These are phyloP conservation scores for Megaceryle alcyon DNA, from an alignment of 2,797 vertebrate genomes.

Conservation along the genomic window DNA sequence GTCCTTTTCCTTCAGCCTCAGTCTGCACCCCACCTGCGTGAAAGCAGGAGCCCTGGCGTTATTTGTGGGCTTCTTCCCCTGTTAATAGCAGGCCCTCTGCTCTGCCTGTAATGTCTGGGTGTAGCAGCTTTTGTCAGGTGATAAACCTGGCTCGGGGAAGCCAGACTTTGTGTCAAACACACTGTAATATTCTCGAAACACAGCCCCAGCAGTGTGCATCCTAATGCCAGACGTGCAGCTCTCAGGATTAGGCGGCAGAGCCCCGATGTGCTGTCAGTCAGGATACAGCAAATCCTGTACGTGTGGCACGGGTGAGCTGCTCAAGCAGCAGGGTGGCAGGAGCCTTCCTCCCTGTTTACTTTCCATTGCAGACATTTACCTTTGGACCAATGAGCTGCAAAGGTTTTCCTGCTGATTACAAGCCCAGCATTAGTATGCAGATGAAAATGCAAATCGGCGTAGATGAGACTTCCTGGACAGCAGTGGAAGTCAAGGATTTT, in stretches of 20 bases:
- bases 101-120: background rate
- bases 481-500: background rate
- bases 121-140: background rate
- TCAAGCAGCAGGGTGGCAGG: background rate
- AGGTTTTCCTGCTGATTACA: conserved; percentile 38
- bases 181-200: background rate
- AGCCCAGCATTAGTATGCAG: conserved; percentile 2
- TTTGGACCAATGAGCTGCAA: conserved; percentile 28
- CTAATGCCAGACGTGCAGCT: background rate
- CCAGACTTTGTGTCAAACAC: conserved; percentile 12
- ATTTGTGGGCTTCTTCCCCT: background rate
- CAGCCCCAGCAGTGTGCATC: background rate
- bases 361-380: conserved; percentile 18
- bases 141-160: background rate
- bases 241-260: background rate
- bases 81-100: background rate
- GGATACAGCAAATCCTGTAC: conserved; percentile 21
- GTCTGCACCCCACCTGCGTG: background rate
- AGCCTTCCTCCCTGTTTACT: background rate
- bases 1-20: background rate
- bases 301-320: background rate
- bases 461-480: background rate
- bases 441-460: background rate
- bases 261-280: background rate
- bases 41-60: background rate